Percentiles rank a stretch among this genome's conserved stretches.
These are phyloP conservation scores for Tromatobia lineatoria DNA, from an alignment of 2,888 invertebrate genomes.

Conservation along the genomic window DNA sequence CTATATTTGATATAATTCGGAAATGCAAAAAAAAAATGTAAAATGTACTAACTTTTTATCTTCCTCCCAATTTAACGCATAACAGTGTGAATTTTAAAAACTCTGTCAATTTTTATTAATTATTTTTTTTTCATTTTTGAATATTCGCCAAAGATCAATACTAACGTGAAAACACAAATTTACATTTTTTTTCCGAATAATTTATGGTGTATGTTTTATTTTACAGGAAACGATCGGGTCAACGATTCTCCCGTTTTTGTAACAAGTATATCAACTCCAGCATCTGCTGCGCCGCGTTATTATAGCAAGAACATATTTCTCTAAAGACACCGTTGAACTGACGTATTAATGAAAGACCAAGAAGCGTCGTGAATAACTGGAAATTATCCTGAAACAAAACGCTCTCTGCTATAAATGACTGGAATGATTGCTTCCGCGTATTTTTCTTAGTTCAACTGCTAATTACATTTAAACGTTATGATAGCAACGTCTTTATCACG, in stretches of 20 bases:
- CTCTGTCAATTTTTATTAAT: too few relatives aligned
- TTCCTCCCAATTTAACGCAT: too few relatives aligned
- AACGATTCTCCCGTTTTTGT: neutral
- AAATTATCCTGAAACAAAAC: conserved; percentile 21
- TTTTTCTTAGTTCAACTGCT: neutral
- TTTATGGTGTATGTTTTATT: neutral
- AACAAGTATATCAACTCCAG: neutral
- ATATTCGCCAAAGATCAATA: too few relatives aligned
- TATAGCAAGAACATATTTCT: conserved; percentile 6
- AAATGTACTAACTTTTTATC: too few relatives aligned
- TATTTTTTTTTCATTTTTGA: too few relatives aligned
- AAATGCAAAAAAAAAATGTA: too few relatives aligned
- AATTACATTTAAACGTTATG: conserved; percentile 9
- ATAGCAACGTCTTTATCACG: neutral
- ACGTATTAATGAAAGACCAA: conserved; percentile 2
- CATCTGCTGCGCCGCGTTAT: neutral
- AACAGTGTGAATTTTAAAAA: too few relatives aligned
- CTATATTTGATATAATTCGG: too few relatives aligned
- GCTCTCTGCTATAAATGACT: neutral
- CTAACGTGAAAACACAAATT: too few relatives aligned
- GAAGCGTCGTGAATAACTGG: neutral
- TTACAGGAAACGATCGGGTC: neutral
- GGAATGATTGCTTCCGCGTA: neutral
- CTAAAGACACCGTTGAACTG: neutral
- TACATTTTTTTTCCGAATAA: too few relatives aligned